A percentile compares a stretch with the other conserved stretches of the same genome.
These are phyloP conservation scores for Drosophila parabipectinata DNA, from an alignment of 1,140 invertebrate genomes.

Conservation along the genomic window DNA sequence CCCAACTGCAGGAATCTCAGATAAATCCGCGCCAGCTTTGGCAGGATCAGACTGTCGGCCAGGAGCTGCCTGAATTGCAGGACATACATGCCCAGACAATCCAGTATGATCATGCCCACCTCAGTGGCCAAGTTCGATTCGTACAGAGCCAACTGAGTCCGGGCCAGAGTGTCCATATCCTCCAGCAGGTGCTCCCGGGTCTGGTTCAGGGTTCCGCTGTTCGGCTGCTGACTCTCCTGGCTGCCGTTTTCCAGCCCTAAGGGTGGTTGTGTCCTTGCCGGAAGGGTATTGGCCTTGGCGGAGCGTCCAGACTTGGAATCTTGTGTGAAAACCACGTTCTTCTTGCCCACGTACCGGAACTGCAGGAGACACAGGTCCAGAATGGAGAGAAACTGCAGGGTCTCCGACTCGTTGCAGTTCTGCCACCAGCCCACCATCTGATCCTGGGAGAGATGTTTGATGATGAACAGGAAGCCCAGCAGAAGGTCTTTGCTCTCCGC, in stretches of 20 bases:
- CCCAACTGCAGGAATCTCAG: conserved; percentile 94
- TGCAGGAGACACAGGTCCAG: conserved; percentile 89
- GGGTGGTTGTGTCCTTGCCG: conserved; percentile 48
- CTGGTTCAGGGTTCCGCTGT: conserved; percentile 86
- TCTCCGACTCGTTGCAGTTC: conserved; percentile 86
- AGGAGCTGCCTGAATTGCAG: conserved; percentile 90
- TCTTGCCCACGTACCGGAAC: conserved; percentile 94
- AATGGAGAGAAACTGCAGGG: conserved; percentile 74
- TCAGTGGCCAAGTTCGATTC: conserved; percentile 96
- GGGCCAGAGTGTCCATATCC: conserved; percentile 75
- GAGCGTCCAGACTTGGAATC: conserved; percentile 60
- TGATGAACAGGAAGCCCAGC: conserved; percentile 94
- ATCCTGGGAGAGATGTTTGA: conserved; percentile 95
- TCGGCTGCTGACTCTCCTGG: conserved; percentile 86
- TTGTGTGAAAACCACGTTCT: conserved; percentile 87
- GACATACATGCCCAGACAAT: conserved; percentile 93
- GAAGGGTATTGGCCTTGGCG: conserved; percentile 59
- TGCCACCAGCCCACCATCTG: conserved; percentile 96
- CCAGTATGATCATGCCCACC: conserved; percentile 93
- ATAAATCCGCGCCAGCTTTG: conserved; percentile 92
- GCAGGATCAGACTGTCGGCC: conserved; percentile 90
- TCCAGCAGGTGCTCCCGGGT: conserved; percentile 85
- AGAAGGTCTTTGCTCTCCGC: conserved; percentile 90
- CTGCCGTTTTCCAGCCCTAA: conserved; percentile 86
- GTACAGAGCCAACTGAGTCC: conserved; percentile 85